A percentile compares a stretch with the other conserved stretches of the same genome.
phyloP scores from a whole-genome alignment of 2,888 invertebrate genomes.

The Entomobrya proxima region DNA sequence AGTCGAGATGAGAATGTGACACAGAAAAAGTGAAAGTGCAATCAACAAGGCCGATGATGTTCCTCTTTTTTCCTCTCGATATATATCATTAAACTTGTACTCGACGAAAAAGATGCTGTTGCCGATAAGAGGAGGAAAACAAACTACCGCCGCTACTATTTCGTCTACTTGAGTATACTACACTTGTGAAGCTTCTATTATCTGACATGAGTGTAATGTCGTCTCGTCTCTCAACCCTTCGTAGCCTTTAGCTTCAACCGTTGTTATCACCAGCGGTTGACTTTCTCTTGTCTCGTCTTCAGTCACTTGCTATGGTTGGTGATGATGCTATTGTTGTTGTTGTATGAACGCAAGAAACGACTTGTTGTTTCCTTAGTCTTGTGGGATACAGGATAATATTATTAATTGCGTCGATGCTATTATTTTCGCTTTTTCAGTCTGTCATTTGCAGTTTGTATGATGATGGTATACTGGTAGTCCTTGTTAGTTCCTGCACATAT shows the following conservation, averaged over 20 bases:
- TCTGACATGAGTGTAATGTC: constrained; percentile 33
- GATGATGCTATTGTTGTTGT: constrained; percentile 12
- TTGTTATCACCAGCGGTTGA: constrained; percentile 6
- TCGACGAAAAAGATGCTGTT: not conserved
- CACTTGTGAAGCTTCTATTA: constrained; percentile 48
- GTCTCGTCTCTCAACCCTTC: constrained; percentile 34
- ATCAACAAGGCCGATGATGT: constrained; percentile 20
- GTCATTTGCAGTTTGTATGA: not conserved
- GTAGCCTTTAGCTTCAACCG: constrained; percentile 29
- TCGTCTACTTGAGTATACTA: constrained; percentile 17
- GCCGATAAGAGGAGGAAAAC: constrained; percentile 27
- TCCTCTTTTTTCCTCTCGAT: not conserved
- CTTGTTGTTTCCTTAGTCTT: constrained; percentile 26
- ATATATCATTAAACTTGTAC: constrained; percentile 35
- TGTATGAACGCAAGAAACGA: not conserved
- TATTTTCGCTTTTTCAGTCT: not conserved
- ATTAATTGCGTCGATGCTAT: constrained; percentile 7
- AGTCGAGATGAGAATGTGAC: not conserved
- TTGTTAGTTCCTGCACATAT: not conserved
- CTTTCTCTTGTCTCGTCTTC: constrained; percentile 3
- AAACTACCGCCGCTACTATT: constrained; percentile 27
- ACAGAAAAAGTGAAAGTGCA: constrained; percentile 15
- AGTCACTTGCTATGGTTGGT: not conserved
- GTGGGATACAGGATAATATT: constrained; percentile 1
- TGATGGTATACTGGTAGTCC: not conserved